Base-by-base conservation (phyloP, 1,140 invertebrate species). In the Hyphantria cunea region DNA sequence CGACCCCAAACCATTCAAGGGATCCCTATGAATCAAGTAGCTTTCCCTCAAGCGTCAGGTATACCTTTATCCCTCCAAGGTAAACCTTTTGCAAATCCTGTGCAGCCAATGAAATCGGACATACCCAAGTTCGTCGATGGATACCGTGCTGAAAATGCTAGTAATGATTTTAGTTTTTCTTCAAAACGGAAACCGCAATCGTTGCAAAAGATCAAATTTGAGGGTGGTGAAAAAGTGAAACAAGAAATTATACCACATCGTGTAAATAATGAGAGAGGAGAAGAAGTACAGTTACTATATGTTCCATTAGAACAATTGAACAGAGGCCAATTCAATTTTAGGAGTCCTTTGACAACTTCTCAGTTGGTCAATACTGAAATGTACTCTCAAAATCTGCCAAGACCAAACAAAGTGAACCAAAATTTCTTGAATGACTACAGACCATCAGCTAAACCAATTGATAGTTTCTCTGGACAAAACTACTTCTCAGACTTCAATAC, bases 261-360 rank as follows among this genome's bases (percentile, higher is more conserved):
- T 68, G 58, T 71, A 17, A 91, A 86, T 65, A 66, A 72, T 8
- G 92, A 93, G 77, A 91, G 92, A 74, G 94, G 92, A 74, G 94
- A 94, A 85, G 93, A 95, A 89, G 93, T 96, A 11, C 95, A 96
- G 79, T 76, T 96, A 45, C 86, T 96, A 0, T 97, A 96, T 74
- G 95, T 97, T 2, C 96, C 96, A 10, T 91, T 96, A 32, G 95
- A 97, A 76, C 95, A 94, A 0, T 81, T 96, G 9, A 93, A 93
- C 52, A 92, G 93, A 83, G 92, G 93, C 64, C 91, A 91, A 64
- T 92, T 87, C 42, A 87, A 91, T 65, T 85, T 85, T 34, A 86
- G 85, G 62, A 85, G 70, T 61, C 84, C 83, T 9, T 11, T 79
- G 6, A 65, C 73, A 41, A 67, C 77, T 6, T 45, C 79, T 4